Evolutionary conservation across 2,888 invertebrate genomes (phyloP).

Genomic region (Agapetus fuscipes): DNA sequence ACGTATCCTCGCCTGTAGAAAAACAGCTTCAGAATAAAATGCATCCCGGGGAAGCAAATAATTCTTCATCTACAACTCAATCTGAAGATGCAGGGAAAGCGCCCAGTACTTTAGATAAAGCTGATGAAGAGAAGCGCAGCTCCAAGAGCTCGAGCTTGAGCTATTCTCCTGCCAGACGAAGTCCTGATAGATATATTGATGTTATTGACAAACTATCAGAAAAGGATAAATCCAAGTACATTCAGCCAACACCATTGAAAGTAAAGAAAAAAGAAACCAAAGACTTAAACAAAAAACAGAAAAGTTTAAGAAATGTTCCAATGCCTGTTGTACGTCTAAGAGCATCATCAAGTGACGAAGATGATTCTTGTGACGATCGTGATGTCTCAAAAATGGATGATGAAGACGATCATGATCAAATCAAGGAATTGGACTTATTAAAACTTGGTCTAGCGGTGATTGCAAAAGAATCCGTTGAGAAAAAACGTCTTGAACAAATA

Average conservation of each 20-base stretch:
- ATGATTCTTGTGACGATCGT: conserved; percentile 40
- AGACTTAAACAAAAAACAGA: conserved; percentile 12
- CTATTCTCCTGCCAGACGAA: conserved; percentile 58
- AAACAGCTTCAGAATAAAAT: neutral
- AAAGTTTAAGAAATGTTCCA: conserved; percentile 12
- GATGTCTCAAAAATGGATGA: conserved; percentile 46
- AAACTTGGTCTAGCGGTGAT: conserved; percentile 59
- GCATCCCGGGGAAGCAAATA: too few relatives aligned
- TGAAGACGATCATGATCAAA: conserved; percentile 51
- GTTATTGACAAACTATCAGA: conserved; percentile 49
- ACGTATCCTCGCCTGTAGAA: neutral
- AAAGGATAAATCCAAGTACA: conserved; percentile 45
- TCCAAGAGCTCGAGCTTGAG: conserved; percentile 47
- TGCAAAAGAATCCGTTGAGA: conserved; percentile 59
- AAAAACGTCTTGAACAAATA: conserved; percentile 37
- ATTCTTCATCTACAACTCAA: too few relatives aligned
- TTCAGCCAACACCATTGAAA: conserved; percentile 25
- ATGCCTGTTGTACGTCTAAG: conserved; percentile 49
- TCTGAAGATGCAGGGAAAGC: neutral
- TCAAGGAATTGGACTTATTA: conserved; percentile 56
- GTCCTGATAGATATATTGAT: conserved; percentile 60
- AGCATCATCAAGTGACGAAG: conserved; percentile 50
- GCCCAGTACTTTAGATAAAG: conserved; percentile 1
- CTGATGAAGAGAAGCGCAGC: conserved; percentile 14
- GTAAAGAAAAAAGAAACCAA: conserved; percentile 11